Evolutionary conservation across 2,888 invertebrate genomes (phyloP), one percentile per base, ranked within the genome.

Genomic region (Mythimna impura): DNA sequence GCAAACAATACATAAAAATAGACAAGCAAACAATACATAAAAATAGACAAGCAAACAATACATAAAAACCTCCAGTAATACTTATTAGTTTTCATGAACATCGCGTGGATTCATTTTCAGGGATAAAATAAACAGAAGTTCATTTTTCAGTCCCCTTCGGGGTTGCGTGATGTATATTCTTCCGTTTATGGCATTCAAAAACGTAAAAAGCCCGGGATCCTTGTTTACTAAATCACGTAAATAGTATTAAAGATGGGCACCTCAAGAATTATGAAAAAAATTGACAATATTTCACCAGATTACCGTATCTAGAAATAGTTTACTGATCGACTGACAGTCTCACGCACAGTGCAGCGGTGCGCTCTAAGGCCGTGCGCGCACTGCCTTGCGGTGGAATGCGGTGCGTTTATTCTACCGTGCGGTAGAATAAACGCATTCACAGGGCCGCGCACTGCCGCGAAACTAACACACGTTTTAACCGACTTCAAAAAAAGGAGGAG

Each of bases 61-160:
- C 73, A 76, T 73, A 67, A 73, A 80, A 60, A 66, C 47, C 36
- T 34, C 14, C 40, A 55, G 54, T 25, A 65, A 30, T 54, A 30
- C 30, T 30, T 30, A 14, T 36, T 64, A 63, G 40, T 66, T 72
- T 67, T 58, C 61, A 69, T 71, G 57, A 75, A 67, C 40, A 66
- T 84, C 50, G 84, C 78, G 73, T 82, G 84, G 73, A 55, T 78
- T 75, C 62, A 78, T 76, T 43, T 76, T 76, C 71, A 77, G 66
- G 69, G 8, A 17, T 68, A 64, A 47, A 66, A 17, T 68, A 64
- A 47, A 66, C 64, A 47, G 40, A 65, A 67, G 12, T 47, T 43
- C 50, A 58, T 71, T 77, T 63, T 36, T n/a, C 34, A 22, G 25
- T 52, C 71, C 78, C 71, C 81, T 76, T 67, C 63, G 69, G 67